A percentile compares a stretch with the other conserved stretches of the same genome.
These are phyloP conservation scores for Meta bourneti DNA, from an alignment of 2,888 invertebrate species.

Conservation along the genomic window DNA sequence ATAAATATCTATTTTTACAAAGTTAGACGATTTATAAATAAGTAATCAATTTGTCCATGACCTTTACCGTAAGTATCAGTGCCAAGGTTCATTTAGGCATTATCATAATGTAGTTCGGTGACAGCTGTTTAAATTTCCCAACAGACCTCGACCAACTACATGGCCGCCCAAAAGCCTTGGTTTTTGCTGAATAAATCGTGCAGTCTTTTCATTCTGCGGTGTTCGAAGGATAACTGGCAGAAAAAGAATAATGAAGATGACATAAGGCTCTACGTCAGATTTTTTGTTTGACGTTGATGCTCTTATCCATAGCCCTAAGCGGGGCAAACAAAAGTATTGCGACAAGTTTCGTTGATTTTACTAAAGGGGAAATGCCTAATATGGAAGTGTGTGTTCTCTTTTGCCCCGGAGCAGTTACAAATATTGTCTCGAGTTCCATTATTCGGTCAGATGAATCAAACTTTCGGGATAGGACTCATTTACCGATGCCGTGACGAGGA, in stretches of 20 bases:
- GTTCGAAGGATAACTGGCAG: slow-evolving; percentile 54
- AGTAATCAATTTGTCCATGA: slow-evolving; percentile 14
- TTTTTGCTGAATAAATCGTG: slow-evolving; percentile 53
- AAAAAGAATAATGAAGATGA: slow-evolving; percentile 35
- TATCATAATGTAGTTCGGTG: slow-evolving; percentile 28
- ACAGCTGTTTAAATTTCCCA: slow-evolving; percentile 47
- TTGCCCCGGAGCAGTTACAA: slow-evolving; percentile 12
- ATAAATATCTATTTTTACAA: too few species aligned
- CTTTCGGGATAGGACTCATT: slow-evolving; percentile 8
- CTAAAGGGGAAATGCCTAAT: slow-evolving; percentile 30
- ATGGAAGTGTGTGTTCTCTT: slow-evolving; percentile 31
- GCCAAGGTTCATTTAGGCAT: slow-evolving; percentile 1
- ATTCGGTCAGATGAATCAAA: too few species aligned
- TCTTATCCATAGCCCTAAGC: slow-evolving; percentile 20
- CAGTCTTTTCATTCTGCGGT: slow-evolving; percentile 20
- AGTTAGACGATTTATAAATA: too few species aligned
- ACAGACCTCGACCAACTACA: slow-evolving; percentile 36
- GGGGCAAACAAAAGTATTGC: slow-evolving; percentile 43
- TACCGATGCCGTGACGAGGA: slow-evolving; percentile 5
- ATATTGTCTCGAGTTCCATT: not conserved
- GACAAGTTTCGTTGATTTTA: slow-evolving; percentile 29
- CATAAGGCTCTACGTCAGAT: slow-evolving; percentile 47
- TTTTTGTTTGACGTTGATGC: slow-evolving; percentile 48
- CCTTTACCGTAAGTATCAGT: slow-evolving; percentile 11
- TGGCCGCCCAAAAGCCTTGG: slow-evolving; percentile 51